These are phyloP conservation scores for Typhlichthys eigenmanni DNA, from an alignment of 2,797 vertebrate genomes.

Conservation along the genomic window DNA sequence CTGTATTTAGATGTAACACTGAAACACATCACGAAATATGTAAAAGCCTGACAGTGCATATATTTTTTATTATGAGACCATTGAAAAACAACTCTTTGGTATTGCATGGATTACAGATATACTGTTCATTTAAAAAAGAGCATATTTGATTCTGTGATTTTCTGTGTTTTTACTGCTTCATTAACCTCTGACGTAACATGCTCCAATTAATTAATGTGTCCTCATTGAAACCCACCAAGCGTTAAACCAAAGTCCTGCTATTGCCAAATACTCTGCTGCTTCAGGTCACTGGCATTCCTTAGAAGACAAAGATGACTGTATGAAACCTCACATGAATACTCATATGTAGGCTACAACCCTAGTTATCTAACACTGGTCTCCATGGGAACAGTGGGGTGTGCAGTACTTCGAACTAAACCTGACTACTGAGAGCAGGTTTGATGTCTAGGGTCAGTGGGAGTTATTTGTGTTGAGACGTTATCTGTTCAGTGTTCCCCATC, in stretches of 20 bases:
- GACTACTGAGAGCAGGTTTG: not conserved
- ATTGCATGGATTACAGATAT: too few relatives aligned
- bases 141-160: too few relatives aligned
- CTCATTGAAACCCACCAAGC: constrained; percentile 7
- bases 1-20: too few relatives aligned
- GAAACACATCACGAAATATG: too few relatives aligned
- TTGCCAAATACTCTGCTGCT: constrained; percentile 12
- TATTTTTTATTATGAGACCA: too few relatives aligned
- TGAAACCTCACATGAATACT: not conserved
- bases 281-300: constrained; percentile 6
- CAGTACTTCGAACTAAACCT: not conserved
- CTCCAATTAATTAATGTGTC: constrained; percentile 14
- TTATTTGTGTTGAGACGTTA: too few relatives aligned
- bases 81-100: too few relatives aligned
- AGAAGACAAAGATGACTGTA: constrained; percentile 4
- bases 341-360: too few relatives aligned
- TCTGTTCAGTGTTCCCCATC: too few relatives aligned
- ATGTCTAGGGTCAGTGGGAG: too few relatives aligned
- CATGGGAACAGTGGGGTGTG: not conserved
- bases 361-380: not conserved
- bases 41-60: too few relatives aligned
- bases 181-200: constrained; percentile 22
- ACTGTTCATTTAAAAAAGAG: too few relatives aligned
- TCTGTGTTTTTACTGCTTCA: constrained; percentile 11
- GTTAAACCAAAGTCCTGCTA: not conserved